Evolutionary conservation across 2,797 vertebrate genomes (phyloP).

Genomic region (Sebastes nivosus): DNA sequence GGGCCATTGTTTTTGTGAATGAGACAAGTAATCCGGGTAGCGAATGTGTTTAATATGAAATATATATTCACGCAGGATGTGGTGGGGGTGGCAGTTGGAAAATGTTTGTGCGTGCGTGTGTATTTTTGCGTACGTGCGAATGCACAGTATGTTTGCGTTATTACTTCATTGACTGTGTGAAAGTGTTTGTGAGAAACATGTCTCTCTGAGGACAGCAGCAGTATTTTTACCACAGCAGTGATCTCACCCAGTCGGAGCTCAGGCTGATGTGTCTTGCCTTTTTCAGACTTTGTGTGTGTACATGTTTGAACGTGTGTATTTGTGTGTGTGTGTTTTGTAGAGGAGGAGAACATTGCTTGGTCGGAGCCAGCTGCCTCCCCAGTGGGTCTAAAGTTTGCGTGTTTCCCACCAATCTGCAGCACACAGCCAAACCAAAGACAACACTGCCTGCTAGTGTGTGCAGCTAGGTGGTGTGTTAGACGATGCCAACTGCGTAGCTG

Average conservation of each 20-base stretch:
- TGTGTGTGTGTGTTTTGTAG: not conserved
- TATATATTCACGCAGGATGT: conserved; percentile 35
- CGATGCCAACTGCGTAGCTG: conserved; percentile 31
- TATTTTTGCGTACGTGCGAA: not conserved
- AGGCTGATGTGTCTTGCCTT: conserved; percentile 66
- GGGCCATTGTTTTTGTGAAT: conserved; percentile 56
- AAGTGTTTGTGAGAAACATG: conserved; percentile 69
- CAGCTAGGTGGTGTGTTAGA: conserved; percentile 34
- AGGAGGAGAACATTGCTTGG: conserved; percentile 48
- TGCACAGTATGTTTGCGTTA: not conserved
- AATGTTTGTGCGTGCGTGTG: not conserved
- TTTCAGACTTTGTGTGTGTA: conserved; percentile 52
- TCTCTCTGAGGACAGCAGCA: conserved; percentile 54
- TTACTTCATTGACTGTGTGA: conserved; percentile 59
- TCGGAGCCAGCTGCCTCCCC: conserved; percentile 68
- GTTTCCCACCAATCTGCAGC: conserved; percentile 72
- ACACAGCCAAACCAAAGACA: conserved; percentile 42
- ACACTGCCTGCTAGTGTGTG: conserved; percentile 36
- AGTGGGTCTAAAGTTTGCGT: conserved; percentile 71
- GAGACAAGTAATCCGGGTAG: conserved; percentile 25
- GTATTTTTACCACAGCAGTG: conserved; percentile 74
- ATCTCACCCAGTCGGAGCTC: conserved; percentile 71
- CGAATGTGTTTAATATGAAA: conserved; percentile 19
- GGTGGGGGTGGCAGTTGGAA: conserved; percentile 13
- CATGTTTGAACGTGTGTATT: not conserved